These are phyloP conservation scores for Taeniopygia guttata DNA, from an alignment of 2,797 vertebrate species.

Conservation along the genomic window DNA sequence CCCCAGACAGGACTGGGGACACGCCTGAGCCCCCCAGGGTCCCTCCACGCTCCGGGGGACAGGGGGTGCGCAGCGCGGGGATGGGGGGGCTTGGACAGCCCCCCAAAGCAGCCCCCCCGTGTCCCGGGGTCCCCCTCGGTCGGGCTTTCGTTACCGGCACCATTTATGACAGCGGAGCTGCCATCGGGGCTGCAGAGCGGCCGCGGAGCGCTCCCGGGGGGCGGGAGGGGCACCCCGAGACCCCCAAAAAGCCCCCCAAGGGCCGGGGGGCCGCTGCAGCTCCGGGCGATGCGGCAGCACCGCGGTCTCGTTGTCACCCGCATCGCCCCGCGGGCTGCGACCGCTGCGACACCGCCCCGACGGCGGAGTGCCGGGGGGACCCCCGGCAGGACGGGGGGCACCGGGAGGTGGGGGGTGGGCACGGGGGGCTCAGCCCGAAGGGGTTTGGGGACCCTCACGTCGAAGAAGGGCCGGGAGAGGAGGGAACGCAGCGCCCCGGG, in stretches of 20 bases:
- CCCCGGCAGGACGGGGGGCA: no score
- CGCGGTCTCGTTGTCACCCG: background rate
- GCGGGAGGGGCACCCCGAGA: background rate
- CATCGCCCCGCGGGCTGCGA: no score
- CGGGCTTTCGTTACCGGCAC: background rate
- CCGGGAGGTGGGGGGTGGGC: no score
- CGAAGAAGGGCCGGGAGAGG: no score
- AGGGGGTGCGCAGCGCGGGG: background rate
- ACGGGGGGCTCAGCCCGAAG: background rate
- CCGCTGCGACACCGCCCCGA: no score
- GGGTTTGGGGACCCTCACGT: background rate
- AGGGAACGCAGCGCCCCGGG: no score
- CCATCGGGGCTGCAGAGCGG: background rate
- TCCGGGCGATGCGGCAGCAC: no score
- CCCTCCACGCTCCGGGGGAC: fast-evolving
- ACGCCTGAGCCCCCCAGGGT: background rate
- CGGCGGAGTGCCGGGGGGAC: no score
- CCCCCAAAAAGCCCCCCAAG: no score
- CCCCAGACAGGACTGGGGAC: background rate
- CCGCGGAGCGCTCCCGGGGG: background rate
- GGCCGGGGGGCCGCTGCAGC: no score
- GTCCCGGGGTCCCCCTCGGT: background rate
- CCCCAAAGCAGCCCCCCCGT: background rate
- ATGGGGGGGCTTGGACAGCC: background rate
- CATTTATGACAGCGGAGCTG: background rate